A percentile compares a stretch with the other conserved stretches of the same genome.
Evolutionary conservation across 1,140 invertebrate genomes (phyloP).

Genomic region (Triops longicaudatus): DNA sequence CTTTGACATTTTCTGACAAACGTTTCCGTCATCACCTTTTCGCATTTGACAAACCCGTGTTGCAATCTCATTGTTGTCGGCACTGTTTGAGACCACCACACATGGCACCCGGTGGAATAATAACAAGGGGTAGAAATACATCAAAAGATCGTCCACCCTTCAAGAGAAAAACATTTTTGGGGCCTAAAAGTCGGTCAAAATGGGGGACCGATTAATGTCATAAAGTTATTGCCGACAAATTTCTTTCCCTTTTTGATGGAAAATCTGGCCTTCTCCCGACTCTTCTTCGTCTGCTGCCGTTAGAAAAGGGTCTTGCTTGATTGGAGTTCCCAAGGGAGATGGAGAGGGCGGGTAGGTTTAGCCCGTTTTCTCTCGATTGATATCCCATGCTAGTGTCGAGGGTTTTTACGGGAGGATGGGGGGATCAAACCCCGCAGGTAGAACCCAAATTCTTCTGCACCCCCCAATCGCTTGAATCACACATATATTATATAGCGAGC

Average conservation of each 20-base stretch:
- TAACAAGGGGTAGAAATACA: background rate
- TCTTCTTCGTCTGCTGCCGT: background rate
- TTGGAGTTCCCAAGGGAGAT: background rate
- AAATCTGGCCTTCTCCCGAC: background rate
- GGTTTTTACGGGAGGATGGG: background rate
- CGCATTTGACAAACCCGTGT: background rate
- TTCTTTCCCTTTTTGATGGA: background rate
- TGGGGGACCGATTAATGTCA: background rate
- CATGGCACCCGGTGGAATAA: background rate
- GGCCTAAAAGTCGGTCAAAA: constrained; percentile 1
- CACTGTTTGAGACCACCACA: background rate
- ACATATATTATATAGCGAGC: constrained; percentile 12
- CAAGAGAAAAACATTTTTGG: no score
- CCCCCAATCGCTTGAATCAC: background rate
- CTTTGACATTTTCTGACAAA: background rate
- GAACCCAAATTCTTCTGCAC: background rate
- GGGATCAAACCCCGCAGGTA: background rate
- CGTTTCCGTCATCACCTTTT: background rate
- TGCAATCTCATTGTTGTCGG: background rate
- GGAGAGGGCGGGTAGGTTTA: background rate
- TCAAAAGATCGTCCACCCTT: background rate
- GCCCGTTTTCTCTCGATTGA: no score
- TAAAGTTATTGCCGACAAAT: constrained; percentile 4
- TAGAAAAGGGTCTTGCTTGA: background rate
- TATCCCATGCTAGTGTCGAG: no score